phyloP scores from a whole-genome alignment of 2,113 vertebrate species.

The Sigmodon hispidus region DNA sequence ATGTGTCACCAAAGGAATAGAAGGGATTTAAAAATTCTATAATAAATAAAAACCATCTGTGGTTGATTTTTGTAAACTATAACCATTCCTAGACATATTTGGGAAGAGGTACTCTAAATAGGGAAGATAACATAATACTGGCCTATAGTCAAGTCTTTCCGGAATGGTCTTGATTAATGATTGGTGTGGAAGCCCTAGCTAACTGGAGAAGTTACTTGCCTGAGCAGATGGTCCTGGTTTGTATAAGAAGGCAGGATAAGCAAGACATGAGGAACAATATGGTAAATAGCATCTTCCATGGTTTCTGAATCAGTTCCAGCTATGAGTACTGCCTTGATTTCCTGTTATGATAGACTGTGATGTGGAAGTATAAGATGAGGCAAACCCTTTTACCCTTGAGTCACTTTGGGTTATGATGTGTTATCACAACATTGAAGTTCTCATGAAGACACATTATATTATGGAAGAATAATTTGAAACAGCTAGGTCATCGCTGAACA shows the following conservation, averaged over 20 bases:
- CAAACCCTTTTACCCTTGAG: background rate
- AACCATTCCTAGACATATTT: background rate
- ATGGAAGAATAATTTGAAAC: background rate
- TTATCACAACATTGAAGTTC: background rate
- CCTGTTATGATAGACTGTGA: background rate
- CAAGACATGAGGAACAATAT: background rate
- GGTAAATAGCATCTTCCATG: background rate
- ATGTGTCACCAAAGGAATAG: background rate
- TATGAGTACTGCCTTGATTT: background rate
- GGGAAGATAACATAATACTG: background rate
- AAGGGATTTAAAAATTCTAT: background rate
- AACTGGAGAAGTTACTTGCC: background rate
- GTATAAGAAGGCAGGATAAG: background rate
- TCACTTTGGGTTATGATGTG: background rate
- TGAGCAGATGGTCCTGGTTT: background rate
- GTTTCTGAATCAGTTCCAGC: background rate
- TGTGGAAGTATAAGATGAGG: background rate
- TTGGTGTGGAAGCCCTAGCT: background rate
- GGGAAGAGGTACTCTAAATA: background rate
- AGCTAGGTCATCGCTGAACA: background rate
- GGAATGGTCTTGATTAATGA: background rate
- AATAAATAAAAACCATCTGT: background rate
- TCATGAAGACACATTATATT: background rate
- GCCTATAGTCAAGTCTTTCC: background rate
- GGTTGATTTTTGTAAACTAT: background rate